Evolutionary conservation across 2,888 invertebrate species (phyloP).

Genomic region (Andrena trimmerana): DNA sequence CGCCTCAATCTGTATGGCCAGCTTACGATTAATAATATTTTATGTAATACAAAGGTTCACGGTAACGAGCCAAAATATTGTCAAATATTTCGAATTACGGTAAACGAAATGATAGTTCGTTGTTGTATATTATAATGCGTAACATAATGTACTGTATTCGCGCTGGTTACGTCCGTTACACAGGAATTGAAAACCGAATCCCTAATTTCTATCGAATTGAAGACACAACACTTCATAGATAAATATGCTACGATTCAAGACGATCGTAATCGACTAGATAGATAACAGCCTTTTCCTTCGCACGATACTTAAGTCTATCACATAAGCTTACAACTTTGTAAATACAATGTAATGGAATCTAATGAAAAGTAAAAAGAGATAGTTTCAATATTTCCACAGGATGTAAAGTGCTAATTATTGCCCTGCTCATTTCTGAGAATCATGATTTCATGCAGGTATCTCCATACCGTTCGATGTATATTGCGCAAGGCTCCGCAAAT

Average conservation of each 20-base stretch:
- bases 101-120: constrained; percentile 12
- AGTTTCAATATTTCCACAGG: not conserved
- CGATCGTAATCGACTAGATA: constrained; percentile 22
- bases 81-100: constrained; percentile 30
- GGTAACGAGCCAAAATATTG: constrained; percentile 51
- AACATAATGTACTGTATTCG: constrained; percentile 4
- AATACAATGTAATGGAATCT: constrained; percentile 37
- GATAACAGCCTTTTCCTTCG: constrained; percentile 26
- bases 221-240: not conserved
- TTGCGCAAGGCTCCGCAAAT: constrained; percentile 18
- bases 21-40: constrained; percentile 10
- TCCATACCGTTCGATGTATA: constrained; percentile 13
- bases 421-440: constrained; percentile 13
- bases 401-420: constrained; percentile 32
- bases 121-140: constrained; percentile 20
- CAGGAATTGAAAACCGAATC: not conserved
- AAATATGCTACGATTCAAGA: constrained; percentile 20
- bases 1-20: constrained; percentile 32
- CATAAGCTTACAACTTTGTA: constrained; percentile 34
- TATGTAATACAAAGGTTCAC: not conserved
- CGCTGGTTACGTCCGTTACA: constrained; percentile 12
- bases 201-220: not conserved
- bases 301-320: constrained; percentile 43
- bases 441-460: constrained; percentile 16
- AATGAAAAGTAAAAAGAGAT: constrained; percentile 12